These are phyloP conservation scores for Ictalurus punctatus DNA, from an alignment of 2,113 vertebrate genomes.

Conservation along the genomic window DNA sequence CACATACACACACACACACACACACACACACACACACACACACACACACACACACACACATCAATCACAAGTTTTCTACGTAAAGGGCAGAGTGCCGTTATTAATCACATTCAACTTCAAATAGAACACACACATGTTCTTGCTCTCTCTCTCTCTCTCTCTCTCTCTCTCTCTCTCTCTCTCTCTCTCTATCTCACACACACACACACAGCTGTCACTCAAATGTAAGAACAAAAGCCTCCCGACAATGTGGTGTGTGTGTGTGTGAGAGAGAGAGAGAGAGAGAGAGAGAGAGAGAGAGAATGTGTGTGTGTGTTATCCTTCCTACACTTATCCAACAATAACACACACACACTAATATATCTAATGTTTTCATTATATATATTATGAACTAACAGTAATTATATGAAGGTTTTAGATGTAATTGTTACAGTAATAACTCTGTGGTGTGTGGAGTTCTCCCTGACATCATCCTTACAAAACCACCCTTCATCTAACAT, in stretches of 20 bases:
- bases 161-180: not conserved
- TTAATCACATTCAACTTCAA: constrained; percentile 39
- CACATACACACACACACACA: not conserved
- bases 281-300: not conserved
- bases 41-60: constrained; percentile 32
- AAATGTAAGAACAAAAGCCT: constrained; percentile 12
- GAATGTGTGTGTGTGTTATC: not conserved
- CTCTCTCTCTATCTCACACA: constrained; percentile 6
- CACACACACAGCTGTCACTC: constrained; percentile 18
- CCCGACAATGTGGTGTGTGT: not conserved
- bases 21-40: constrained; percentile 36
- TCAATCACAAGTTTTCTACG: constrained; percentile 14
- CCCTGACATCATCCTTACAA: not conserved
- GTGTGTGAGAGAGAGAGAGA: not conserved
- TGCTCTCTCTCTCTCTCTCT: not conserved
- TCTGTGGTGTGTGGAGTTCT: not conserved
- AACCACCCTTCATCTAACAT: not conserved
- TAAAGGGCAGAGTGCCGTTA: constrained; percentile 25
- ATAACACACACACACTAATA: constrained; percentile 1
- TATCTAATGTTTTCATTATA: not conserved
- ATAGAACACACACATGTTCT: constrained; percentile 21
- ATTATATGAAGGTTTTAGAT: not conserved
- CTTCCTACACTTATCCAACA: not conserved
- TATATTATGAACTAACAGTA: not conserved
- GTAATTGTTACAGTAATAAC: not conserved